Percentiles rank a stretch among this genome's conserved stretches.
Conservation (phyloP, 2,888 invertebrate genomes). For the Invenusta paracnida region DNA sequence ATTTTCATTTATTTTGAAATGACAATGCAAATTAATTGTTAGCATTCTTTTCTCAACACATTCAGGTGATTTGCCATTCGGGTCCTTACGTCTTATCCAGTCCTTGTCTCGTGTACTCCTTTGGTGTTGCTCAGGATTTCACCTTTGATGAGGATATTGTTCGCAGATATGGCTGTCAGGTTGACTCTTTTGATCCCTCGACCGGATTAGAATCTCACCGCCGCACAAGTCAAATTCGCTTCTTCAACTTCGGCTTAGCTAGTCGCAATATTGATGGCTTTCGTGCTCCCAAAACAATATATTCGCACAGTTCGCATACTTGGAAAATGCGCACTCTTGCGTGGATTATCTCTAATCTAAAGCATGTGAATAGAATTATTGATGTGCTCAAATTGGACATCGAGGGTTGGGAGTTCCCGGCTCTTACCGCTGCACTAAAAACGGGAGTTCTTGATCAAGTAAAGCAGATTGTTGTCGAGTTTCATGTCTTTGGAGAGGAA, state of each 20-base stretch:
- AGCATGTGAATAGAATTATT: neutral
- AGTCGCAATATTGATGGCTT: neutral
- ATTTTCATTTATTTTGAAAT: too few species aligned
- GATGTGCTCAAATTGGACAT: neutral
- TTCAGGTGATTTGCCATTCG: neutral
- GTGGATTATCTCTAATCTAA: neutral
- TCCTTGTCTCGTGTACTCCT: neutral
- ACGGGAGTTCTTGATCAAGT: neutral
- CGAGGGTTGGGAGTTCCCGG: neutral
- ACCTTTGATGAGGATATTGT: neutral
- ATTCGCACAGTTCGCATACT: neutral
- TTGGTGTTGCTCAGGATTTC: neutral
- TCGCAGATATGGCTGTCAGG: neutral
- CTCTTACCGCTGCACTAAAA: neutral
- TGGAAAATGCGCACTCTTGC: neutral
- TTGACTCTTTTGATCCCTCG: neutral
- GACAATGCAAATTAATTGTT: too few species aligned
- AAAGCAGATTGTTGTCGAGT: neutral
- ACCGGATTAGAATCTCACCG: neutral
- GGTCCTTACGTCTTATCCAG: neutral
- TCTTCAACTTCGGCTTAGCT: neutral
- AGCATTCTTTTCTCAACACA: too few species aligned
- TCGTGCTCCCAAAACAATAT: neutral
- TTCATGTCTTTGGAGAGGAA: neutral
- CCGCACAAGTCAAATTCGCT: neutral